phyloP scores from a whole-genome alignment of 2,888 invertebrate genomes.

The Sphaerophoria taeniata region DNA sequence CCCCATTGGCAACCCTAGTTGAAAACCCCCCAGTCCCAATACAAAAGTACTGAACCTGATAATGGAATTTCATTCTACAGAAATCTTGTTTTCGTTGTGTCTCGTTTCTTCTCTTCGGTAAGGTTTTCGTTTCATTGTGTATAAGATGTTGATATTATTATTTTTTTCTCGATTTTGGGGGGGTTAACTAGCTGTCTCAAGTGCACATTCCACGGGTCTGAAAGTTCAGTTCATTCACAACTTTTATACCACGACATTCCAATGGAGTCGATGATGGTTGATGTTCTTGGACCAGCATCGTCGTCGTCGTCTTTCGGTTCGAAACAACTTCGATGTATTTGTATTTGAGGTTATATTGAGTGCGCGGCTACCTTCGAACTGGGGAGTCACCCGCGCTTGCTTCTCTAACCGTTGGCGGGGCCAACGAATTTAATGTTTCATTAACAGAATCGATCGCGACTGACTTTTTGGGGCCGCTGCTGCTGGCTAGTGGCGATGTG shows the following conservation, averaged over 20 bases:
- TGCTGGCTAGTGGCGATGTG: constrained; percentile 22
- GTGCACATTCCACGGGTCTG: constrained; percentile 81
- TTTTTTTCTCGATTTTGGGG: not conserved
- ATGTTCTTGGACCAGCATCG: constrained; percentile 44
- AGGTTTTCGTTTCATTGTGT: constrained; percentile 70
- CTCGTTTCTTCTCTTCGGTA: constrained; percentile 50
- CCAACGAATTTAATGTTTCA: constrained; percentile 54
- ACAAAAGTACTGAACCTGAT: constrained; percentile 19
- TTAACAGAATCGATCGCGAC: constrained; percentile 75
- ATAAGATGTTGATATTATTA: not conserved
- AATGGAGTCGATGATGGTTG: constrained; percentile 44
- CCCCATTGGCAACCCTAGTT: not conserved
- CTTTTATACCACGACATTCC: constrained; percentile 76
- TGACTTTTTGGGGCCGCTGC: constrained; percentile 66
- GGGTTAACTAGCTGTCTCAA: constrained; percentile 79
- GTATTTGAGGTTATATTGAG: not conserved
- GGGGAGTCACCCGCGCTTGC: constrained; percentile 23
- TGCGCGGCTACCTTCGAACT: constrained; percentile 32
- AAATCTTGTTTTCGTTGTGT: constrained; percentile 37
- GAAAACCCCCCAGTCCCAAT: not conserved
- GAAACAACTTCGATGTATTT: constrained; percentile 11
- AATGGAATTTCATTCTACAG: constrained; percentile 58
- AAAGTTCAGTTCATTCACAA: constrained; percentile 82
- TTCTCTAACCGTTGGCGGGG: constrained; percentile 3
- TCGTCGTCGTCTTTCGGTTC: constrained; percentile 5